Conservation (phyloP, 2,888 invertebrate species). For the Tachina grossa region DNA sequence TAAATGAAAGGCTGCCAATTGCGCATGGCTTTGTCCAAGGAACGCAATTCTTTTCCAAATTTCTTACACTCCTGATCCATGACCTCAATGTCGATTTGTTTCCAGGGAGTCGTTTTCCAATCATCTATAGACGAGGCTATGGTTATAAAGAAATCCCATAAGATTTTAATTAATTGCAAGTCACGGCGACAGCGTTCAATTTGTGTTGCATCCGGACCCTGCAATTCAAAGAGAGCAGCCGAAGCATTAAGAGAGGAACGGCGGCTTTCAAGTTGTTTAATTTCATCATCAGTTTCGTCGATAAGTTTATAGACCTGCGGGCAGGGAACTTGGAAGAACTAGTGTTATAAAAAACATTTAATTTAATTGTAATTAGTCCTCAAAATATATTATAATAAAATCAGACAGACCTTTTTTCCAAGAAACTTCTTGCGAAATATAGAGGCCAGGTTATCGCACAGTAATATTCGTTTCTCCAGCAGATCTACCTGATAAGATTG, state of each 20-base stretch:
- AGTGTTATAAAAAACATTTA: neutral
- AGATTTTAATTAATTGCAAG: constrained; percentile 88
- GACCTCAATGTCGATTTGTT: constrained; percentile 95
- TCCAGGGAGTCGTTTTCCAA: constrained; percentile 97
- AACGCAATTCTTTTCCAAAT: constrained; percentile 92
- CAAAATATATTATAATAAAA: neutral
- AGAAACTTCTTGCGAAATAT: constrained; percentile 91
- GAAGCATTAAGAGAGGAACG: constrained; percentile 88
- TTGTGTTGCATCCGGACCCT: constrained; percentile 91
- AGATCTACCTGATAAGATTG: constrained; percentile 94
- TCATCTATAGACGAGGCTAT: constrained; percentile 92
- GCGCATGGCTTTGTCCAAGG: constrained; percentile 91
- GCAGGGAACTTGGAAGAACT: constrained; percentile 86
- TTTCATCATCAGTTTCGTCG: constrained; percentile 87
- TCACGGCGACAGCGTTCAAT: constrained; percentile 90
- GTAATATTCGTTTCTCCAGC: constrained; percentile 90
- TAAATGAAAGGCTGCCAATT: constrained; percentile 90
- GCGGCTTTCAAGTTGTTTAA: constrained; percentile 87
- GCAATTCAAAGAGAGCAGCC: constrained; percentile 92
- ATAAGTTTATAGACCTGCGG: constrained; percentile 87
- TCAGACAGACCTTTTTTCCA: constrained; percentile 76
- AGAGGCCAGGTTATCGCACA: constrained; percentile 90
- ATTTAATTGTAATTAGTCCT: neutral
- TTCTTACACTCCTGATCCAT: constrained; percentile 98
- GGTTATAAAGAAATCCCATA: constrained; percentile 95